Evolutionary conservation across 2,888 invertebrate species (phyloP).

Genomic region (Hololepta plana): DNA sequence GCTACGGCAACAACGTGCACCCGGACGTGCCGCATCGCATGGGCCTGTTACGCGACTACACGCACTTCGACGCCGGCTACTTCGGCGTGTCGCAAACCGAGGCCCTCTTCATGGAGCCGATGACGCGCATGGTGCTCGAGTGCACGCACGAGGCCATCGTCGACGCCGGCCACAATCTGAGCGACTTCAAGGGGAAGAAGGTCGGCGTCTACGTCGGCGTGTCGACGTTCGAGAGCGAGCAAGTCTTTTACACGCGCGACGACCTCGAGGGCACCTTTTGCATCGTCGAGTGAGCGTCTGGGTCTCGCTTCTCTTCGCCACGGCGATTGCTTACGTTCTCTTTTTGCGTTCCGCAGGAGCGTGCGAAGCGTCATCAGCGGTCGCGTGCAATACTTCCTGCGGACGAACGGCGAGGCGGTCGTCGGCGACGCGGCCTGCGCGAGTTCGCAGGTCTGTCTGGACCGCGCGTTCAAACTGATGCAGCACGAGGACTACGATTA

Average conservation of each 20-base stretch:
- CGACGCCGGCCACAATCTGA: constrained; percentile 48
- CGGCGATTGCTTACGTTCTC: too few relatives aligned
- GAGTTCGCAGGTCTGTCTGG: constrained; percentile 77
- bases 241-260: too few relatives aligned
- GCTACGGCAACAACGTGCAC: too few relatives aligned
- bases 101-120: constrained; percentile 39
- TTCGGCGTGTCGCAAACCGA: too few relatives aligned
- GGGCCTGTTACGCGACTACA: too few relatives aligned
- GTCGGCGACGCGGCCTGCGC: constrained; percentile 87
- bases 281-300: too few relatives aligned
- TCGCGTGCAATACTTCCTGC: constrained; percentile 75
- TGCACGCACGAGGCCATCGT: constrained; percentile 38
- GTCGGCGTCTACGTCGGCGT: constrained; percentile 68
- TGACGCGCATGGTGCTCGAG: constrained; percentile 38
- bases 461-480: constrained; percentile 61
- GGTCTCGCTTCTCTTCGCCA: too few relatives aligned
- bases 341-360: constrained; percentile 48
- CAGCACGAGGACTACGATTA: constrained; percentile 68
- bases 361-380: constrained; percentile 83
- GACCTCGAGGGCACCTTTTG: too few relatives aligned
- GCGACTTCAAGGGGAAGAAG: constrained; percentile 45
- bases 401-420: constrained; percentile 76
- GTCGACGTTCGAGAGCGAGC: too few relatives aligned
- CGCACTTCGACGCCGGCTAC: too few relatives aligned
- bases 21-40: too few relatives aligned